Percentiles rank a stretch among this genome's conserved stretches.
Evolutionary conservation across 2,113 vertebrate species (phyloP).

Genomic region (Propithecus coquereli): DNA sequence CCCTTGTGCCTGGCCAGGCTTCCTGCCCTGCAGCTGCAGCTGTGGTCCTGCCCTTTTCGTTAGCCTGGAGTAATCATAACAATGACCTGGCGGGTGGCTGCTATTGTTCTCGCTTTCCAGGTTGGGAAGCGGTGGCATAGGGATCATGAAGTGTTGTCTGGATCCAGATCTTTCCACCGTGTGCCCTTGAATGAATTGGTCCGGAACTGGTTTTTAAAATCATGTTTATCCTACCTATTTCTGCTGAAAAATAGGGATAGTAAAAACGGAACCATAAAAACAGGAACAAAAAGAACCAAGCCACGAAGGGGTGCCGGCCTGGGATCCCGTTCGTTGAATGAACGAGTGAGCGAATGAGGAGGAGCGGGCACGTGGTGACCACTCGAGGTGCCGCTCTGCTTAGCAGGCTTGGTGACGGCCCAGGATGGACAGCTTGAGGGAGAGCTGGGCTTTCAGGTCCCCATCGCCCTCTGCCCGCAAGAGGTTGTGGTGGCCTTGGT

Average conservation of each 20-base stretch:
- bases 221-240: conserved; percentile 24
- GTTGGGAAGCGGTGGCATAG: not conserved
- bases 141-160: not conserved
- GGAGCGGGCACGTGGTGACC: not conserved
- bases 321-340: not conserved
- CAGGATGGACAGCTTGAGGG: not conserved
- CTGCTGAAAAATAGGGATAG: not conserved
- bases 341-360: not conserved
- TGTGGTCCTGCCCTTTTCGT: no score
- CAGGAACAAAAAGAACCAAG: not conserved
- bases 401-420: not conserved
- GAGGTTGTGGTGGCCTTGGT: not conserved
- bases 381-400: not conserved
- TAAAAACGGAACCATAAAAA: not conserved
- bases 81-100: not conserved
- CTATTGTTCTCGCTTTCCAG: no score
- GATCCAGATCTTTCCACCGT: not conserved
- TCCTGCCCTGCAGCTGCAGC: not conserved
- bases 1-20: not conserved
- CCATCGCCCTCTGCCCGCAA: rapidly evolving
- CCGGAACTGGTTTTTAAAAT: not conserved
- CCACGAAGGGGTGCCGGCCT: no score
- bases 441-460: not conserved
- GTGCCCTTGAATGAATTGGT: not conserved
- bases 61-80: not conserved